Evolutionary conservation across 2,888 invertebrate species (phyloP), one percentile per base, ranked within the genome.

Genomic region (Drosophila anomalata): DNA sequence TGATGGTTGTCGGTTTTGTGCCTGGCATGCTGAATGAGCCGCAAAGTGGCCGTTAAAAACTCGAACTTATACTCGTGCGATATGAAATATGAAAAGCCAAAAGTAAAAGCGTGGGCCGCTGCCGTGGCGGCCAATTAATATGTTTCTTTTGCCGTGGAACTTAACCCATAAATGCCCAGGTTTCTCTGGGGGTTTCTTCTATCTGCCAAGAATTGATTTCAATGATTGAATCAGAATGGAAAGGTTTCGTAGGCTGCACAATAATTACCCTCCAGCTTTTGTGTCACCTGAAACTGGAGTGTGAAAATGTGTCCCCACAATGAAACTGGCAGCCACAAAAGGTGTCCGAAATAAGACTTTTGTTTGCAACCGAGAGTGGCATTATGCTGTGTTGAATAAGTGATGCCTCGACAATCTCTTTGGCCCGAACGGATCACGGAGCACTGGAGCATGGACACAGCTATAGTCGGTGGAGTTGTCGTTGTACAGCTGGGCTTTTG

Each of bases 251-350:
- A 53, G 42, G 60, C 76, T 54, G 53, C 46, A 67, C 73, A 65
- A 77, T 77, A 72, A 77, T 79, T 77, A 73, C 31, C 47, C 44
- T 60, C 36, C 41, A 58, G 46, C 52, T 61, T 56, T 54, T 31
- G 47, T 50, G 52, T 67, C 67, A 68, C 73, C 71, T 81, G 82
- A 88, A 84, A 84, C 84, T 88, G 81, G 83, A 84, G 87, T 88
- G 89, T 87, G 85, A 88, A 88, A 84, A 84, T 88, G 89, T 74
- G 89, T 73, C 72, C 48, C 53, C 60, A 87, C 85, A 83, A 83
- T 88, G 60, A 52, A 50, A 50, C 41, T 60, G 59, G 2, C 44
- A 12, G 36, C 54, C 67, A 84, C 82, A 86, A 86, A 70, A 70
- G 74, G 61, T 62, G 72, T 50, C 54, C 68, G 63, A 55, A 65